Percentiles rank a stretch among this genome's conserved stretches.
Evolutionary conservation across 2,797 vertebrate species (phyloP).

Genomic region (Characodon lateralis): DNA sequence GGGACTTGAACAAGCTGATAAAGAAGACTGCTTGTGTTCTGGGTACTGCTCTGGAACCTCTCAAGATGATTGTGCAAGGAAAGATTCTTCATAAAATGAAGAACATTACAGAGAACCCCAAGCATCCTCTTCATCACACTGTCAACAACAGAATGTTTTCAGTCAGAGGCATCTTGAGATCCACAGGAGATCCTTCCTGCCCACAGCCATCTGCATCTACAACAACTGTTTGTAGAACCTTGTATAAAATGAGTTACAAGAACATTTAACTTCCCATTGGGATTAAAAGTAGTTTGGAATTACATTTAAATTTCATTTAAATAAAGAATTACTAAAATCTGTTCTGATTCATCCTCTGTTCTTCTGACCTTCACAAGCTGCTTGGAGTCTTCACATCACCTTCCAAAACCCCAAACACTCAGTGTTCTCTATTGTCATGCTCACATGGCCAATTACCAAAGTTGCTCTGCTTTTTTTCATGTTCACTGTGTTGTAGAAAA

Average conservation of each 20-base stretch:
- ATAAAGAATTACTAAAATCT: not conserved
- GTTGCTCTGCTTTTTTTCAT: conserved; percentile 7
- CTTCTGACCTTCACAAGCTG: conserved; percentile 31
- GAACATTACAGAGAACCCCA: no score
- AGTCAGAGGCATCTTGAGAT: not conserved
- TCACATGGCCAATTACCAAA: conserved; percentile 37
- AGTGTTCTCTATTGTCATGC: conserved; percentile 24
- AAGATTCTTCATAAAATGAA: no score
- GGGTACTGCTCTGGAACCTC: no score
- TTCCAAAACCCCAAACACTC: conserved; percentile 49
- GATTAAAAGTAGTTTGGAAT: not conserved
- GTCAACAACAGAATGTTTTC: not conserved
- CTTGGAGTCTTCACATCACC: conserved; percentile 26
- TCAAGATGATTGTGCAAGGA: no score
- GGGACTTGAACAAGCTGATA: no score
- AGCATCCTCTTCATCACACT: not conserved
- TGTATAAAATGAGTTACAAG: not conserved
- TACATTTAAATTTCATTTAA: not conserved
- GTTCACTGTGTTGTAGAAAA: no score
- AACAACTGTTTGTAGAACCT: not conserved
- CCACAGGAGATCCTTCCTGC: not conserved
- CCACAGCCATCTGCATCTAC: not conserved
- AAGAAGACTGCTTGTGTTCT: no score
- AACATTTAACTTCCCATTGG: not conserved
- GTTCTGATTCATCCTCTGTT: not conserved